These are phyloP conservation scores for Listrodromus nycthemerus DNA, from an alignment of 2,888 invertebrate genomes.

Conservation along the genomic window DNA sequence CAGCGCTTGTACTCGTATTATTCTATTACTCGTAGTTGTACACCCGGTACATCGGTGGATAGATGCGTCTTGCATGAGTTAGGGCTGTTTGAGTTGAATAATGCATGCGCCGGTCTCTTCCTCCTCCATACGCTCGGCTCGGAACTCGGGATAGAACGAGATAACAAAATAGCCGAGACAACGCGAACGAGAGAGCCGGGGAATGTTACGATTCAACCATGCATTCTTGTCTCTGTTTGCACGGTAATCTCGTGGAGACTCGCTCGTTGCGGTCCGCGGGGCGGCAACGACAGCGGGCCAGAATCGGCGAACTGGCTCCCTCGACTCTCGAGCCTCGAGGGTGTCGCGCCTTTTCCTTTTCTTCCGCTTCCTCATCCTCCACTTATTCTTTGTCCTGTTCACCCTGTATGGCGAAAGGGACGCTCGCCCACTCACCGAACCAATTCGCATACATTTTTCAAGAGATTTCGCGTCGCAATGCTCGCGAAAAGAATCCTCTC, in stretches of 20 bases:
- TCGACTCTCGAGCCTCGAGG: slow-evolving; percentile 52
- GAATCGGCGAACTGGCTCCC: slow-evolving; percentile 32
- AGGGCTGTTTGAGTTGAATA: slow-evolving; percentile 80
- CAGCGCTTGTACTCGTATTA: not conserved
- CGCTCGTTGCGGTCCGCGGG: slow-evolving; percentile 68
- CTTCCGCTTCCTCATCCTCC: slow-evolving; percentile 4
- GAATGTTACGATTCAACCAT: slow-evolving; percentile 58
- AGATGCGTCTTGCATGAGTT: slow-evolving; percentile 81
- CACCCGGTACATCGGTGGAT: slow-evolving; percentile 38
- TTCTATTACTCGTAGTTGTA: slow-evolving; percentile 18
- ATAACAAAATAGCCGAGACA: slow-evolving; percentile 39
- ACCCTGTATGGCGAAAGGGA: not conserved
- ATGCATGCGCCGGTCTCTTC: slow-evolving; percentile 78
- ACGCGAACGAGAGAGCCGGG: slow-evolving; percentile 32
- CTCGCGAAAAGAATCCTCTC: slow-evolving; percentile 23
- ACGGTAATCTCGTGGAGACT: slow-evolving; percentile 77
- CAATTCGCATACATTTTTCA: slow-evolving; percentile 59
- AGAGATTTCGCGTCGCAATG: slow-evolving; percentile 37
- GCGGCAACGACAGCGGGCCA: slow-evolving; percentile 13
- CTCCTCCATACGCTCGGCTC: slow-evolving; percentile 73
- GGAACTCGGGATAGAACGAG: slow-evolving; percentile 22
- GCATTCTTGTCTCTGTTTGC: slow-evolving; percentile 79
- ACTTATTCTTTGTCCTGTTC: not conserved
- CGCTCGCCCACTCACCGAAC: slow-evolving; percentile 8
- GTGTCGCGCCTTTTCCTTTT: slow-evolving; percentile 40